These are phyloP conservation scores for Apodemia zela DNA, from an alignment of 2,888 invertebrate species.

Conservation along the genomic window DNA sequence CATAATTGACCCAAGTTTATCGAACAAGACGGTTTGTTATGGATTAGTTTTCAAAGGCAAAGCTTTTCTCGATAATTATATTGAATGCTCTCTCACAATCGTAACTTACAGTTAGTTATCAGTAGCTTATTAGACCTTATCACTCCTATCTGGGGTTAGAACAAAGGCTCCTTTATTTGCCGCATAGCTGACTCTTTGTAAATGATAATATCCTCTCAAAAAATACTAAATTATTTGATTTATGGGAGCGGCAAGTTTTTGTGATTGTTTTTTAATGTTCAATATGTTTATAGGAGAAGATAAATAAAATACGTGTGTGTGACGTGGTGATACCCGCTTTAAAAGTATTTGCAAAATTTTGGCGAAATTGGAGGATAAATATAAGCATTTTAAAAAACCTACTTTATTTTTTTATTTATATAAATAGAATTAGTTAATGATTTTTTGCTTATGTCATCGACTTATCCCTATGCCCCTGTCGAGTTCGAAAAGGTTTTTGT, in stretches of 20 bases:
- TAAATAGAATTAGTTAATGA: no score
- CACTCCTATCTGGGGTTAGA: slow-evolving; percentile 11
- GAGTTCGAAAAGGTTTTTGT: no score
- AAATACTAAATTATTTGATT: slow-evolving; percentile 6
- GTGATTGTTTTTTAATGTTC: slow-evolving; percentile 2
- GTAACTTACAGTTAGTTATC: slow-evolving; percentile 17
- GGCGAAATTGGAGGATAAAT: no score
- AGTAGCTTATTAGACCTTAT: slow-evolving; percentile 7
- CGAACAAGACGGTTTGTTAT: slow-evolving; percentile 7
- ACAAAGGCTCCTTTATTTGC: slow-evolving; percentile 4
- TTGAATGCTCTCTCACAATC: slow-evolving; percentile 24
- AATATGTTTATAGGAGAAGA: no score
- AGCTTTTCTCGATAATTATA: slow-evolving; percentile 20
- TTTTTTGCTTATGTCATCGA: no score
- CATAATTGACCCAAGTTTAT: slow-evolving; percentile 18
- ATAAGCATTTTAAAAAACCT: no score
- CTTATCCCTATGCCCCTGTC: no score
- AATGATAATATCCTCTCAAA: neutral
- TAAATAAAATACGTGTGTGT: no score
- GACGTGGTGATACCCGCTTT: no score
- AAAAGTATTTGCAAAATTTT: no score
- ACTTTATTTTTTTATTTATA: no score
- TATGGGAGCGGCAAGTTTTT: neutral
- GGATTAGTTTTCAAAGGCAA: slow-evolving; percentile 19
- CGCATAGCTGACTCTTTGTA: slow-evolving; percentile 11